Percentiles rank a stretch among this genome's conserved stretches.
phyloP scores from a whole-genome alignment of 2,888 invertebrate species.

The Sthenelais limicola region DNA sequence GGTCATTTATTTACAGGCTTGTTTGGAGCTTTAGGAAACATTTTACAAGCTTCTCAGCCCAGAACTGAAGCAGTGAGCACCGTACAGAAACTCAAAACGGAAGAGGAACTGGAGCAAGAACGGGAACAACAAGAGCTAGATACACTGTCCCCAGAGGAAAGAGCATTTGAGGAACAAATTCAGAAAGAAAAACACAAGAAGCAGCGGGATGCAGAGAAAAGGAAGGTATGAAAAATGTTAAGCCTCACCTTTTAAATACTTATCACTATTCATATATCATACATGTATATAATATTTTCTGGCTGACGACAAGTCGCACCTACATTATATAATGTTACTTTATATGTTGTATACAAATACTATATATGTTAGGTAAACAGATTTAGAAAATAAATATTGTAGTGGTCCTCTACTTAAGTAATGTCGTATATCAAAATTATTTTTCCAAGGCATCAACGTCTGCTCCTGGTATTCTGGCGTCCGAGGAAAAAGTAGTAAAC shows the following conservation, averaged over 20 bases:
- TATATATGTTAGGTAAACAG: not conserved
- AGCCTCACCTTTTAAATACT: no score
- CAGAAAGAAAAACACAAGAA: slow-evolving; percentile 5
- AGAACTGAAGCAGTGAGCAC: not conserved
- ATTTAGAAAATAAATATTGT: no score
- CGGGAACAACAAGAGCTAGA: not conserved
- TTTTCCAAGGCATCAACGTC: not conserved
- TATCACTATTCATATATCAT: no score
- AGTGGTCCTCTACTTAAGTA: no score
- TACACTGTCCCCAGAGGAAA: slow-evolving; percentile 1
- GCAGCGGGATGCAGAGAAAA: not conserved
- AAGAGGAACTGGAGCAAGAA: not conserved
- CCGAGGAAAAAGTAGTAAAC: not conserved
- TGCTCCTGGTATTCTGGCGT: slow-evolving; percentile 7
- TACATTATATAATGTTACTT: not conserved
- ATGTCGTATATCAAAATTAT: no score
- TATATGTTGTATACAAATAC: not conserved
- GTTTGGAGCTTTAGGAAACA: not conserved
- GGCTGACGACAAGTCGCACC: no score
- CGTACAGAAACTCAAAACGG: not conserved
- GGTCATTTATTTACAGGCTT: not conserved
- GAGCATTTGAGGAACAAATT: not conserved
- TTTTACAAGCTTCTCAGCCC: not conserved
- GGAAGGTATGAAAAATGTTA: slow-evolving; percentile 2
- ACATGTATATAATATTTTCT: not conserved